phyloP scores from a whole-genome alignment of 2,888 invertebrate genomes.

The Lochmaea capreae region DNA sequence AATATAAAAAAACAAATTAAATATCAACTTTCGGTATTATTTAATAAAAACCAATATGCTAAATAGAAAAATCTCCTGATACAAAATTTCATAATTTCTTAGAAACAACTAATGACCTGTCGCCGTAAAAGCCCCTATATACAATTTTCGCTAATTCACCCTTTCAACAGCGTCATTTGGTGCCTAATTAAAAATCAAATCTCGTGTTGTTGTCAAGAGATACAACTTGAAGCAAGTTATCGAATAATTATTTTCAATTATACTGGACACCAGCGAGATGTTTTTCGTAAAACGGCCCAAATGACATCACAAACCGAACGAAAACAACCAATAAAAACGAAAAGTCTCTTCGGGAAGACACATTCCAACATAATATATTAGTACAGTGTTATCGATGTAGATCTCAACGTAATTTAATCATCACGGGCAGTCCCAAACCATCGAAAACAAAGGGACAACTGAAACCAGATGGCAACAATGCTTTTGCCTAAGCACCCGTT shows the following conservation, averaged over 20 bases:
- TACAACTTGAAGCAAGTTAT: background rate
- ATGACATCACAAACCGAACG: constrained; percentile 14
- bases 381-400: constrained; percentile 31
- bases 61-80: too few species aligned
- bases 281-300: background rate
- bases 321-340: constrained; percentile 29
- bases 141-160: too few species aligned
- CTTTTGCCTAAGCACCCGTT: constrained; percentile 32
- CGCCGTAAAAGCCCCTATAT: too few species aligned
- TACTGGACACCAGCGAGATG: background rate
- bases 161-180: too few species aligned
- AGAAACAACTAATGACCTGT: too few species aligned
- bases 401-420: constrained; percentile 37
- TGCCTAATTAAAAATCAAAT: background rate
- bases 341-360: constrained; percentile 23
- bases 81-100: too few species aligned
- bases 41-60: too few species aligned
- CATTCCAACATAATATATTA: constrained; percentile 31
- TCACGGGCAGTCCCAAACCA: constrained; percentile 27
- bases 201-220: background rate
- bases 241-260: constrained; percentile 5
- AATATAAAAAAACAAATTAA: too few species aligned
- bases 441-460: constrained; percentile 38
- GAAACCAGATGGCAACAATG: constrained; percentile 40
- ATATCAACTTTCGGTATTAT: too few species aligned